Evolutionary conservation across 30 jellyfish, hydroid and myxozoan genomes (phyloP).

Genomic region (Pelagia noctiluca): DNA sequence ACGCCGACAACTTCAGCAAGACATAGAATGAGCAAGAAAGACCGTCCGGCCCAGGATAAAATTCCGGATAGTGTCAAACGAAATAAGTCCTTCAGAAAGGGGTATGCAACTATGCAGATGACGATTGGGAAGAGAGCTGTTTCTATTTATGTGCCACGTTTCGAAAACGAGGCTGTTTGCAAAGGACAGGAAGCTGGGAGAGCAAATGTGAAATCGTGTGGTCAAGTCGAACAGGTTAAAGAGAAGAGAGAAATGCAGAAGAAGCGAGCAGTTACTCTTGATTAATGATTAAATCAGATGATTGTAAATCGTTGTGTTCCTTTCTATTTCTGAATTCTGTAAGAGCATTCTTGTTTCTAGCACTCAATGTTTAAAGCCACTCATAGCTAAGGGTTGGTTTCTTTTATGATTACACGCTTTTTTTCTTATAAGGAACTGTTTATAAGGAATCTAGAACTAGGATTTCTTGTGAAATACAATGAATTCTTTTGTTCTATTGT

Average conservation of each 20-base stretch:
- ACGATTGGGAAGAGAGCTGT: conserved; percentile 58
- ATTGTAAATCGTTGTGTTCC: too few species aligned
- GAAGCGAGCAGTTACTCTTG: not conserved
- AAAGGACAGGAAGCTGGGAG: conserved; percentile 54
- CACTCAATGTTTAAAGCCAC: too few species aligned
- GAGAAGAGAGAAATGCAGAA: conserved; percentile 19
- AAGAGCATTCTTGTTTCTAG: too few species aligned
- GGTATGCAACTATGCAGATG: conserved; percentile 73
- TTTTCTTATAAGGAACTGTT: too few species aligned
- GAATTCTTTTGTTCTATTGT: too few species aligned
- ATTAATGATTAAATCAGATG: not conserved
- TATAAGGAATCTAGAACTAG: too few species aligned
- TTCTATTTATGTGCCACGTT: conserved; percentile 69
- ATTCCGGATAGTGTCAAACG: conserved; percentile 7
- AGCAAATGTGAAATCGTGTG: conserved; percentile 53
- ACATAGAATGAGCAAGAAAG: not conserved
- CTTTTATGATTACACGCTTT: too few species aligned
- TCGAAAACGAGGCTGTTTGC: conserved; percentile 55
- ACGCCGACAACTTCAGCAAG: conserved; percentile 3
- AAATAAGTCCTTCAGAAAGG: conserved; percentile 64
- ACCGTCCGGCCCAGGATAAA: not conserved
- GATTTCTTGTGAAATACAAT: too few species aligned
- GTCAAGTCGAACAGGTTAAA: conserved; percentile 44
- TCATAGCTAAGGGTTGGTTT: too few species aligned
- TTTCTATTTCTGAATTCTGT: too few species aligned